A percentile compares a stretch with the other conserved stretches of the same genome.
These are phyloP conservation scores for Mantis religiosa DNA, from an alignment of 2,888 invertebrate genomes.

Conservation along the genomic window DNA sequence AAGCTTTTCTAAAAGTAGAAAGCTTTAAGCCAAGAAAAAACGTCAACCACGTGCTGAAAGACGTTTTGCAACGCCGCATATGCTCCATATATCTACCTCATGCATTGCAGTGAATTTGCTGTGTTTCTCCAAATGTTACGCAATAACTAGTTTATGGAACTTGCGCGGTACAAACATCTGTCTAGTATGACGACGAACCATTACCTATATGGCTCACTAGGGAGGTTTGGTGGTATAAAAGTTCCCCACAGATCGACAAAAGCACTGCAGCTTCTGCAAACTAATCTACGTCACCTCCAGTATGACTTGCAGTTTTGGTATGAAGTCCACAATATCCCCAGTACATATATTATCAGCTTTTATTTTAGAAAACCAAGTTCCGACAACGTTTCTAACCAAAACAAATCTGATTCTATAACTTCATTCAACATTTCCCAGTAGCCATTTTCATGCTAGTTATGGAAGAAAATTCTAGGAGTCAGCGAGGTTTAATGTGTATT, in stretches of 20 bases:
- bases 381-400: too few relatives aligned
- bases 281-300: background rate
- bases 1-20: background rate
- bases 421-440: too few relatives aligned
- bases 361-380: too few relatives aligned
- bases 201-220: background rate
- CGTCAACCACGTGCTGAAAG: background rate
- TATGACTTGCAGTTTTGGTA: too few relatives aligned
- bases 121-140: background rate
- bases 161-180: background rate
- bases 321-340: too few relatives aligned
- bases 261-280: background rate
- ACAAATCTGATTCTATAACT: too few relatives aligned
- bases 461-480: too few relatives aligned
- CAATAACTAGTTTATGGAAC: background rate
- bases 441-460: too few relatives aligned
- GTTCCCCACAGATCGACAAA: background rate
- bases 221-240: background rate
- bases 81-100: background rate
- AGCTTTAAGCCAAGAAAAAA: background rate
- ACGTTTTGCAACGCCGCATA: background rate
- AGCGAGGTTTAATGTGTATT: too few relatives aligned
- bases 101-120: background rate
- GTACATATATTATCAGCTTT: too few relatives aligned
- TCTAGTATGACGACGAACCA: background rate